Evolutionary conservation across 2,888 invertebrate genomes (phyloP), one percentile per base, ranked within the genome.

Genomic region (Rosalia funebris): DNA sequence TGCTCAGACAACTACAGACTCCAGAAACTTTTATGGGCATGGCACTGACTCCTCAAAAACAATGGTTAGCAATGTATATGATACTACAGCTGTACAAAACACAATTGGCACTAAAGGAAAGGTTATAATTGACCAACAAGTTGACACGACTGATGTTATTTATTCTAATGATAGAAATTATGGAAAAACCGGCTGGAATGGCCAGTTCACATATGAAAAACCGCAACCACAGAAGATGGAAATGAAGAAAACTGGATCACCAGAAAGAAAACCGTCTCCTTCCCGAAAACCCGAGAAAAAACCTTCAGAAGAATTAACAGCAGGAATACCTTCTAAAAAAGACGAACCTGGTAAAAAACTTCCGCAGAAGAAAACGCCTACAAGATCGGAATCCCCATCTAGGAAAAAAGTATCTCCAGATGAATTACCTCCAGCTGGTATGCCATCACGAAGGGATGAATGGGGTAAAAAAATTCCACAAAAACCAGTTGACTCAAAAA

Each of bases 121-220:
- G 39, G 83, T 86, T 68, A 82, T 84, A 69, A 81, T 83, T 72
- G 84, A 84, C 69, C 63, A 67, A 46, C 74, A 83, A 56, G 82
- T 83, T 66, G 84, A 85, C 72, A 69, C 73, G n/a, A 79, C 72
- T 20, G 78, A 81, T 68, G 65, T 79, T 17, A 66, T 80, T 45
- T 81, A 76, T 68, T 80, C 81, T 34, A 79, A 80, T 66, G 80
- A 81, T 48, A 71, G 79, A 44, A 79, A 75, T 57, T 80, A 80
- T 62, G 80, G 80, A 19, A 83, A 82, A 70, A 77, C 78, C 25
- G 80, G 79, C 3, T 82, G 82, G 81, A 81, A 82, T 66, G 82
- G 82, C 16, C 65, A 77, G 57, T 81, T 81, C 57, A 73, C 73
- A 7, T 75, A 77, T 47, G 81, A 82, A 71, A 66, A 70, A 25